Conservation (phyloP, 2,797 vertebrate genomes). For the Micrastur ruficollis region DNA sequence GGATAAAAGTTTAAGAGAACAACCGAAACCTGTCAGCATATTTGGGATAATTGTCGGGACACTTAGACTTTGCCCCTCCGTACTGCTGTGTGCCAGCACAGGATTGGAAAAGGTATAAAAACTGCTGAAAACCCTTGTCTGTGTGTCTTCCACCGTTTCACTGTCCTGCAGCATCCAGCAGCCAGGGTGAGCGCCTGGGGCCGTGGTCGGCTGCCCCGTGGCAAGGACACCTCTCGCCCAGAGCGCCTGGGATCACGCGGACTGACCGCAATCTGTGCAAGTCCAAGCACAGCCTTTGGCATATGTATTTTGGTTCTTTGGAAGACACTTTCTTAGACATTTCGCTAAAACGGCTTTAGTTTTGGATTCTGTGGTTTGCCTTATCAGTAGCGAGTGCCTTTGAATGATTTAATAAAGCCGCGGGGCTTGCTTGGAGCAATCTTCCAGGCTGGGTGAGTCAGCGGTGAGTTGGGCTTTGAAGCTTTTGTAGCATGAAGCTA, state of each 20-base stretch:
- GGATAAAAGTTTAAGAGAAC: neutral
- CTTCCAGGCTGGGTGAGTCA: neutral
- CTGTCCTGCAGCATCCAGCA: neutral
- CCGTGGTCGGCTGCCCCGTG: accelerated
- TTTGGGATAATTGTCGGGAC: neutral
- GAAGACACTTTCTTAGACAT: neutral
- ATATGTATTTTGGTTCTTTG: accelerated
- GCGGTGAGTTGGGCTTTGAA: neutral
- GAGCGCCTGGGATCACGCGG: neutral
- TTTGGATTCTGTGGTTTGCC: neutral
- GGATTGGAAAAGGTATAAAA: neutral
- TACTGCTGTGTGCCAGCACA: neutral
- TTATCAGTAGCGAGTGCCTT: neutral
- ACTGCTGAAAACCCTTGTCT: neutral
- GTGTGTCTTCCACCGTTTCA: neutral
- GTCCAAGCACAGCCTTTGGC: neutral
- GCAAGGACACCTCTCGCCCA: accelerated
- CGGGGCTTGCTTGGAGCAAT: neutral
- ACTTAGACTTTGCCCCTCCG: neutral
- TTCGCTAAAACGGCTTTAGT: neutral
- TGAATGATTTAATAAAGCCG: neutral
- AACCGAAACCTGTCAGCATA: accelerated
- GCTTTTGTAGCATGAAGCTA: neutral
- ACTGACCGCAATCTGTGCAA: neutral
- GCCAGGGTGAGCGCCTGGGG: neutral